Evolutionary conservation across 1,140 invertebrate species (phyloP).

Genomic region (Phocides pigmalion): DNA sequence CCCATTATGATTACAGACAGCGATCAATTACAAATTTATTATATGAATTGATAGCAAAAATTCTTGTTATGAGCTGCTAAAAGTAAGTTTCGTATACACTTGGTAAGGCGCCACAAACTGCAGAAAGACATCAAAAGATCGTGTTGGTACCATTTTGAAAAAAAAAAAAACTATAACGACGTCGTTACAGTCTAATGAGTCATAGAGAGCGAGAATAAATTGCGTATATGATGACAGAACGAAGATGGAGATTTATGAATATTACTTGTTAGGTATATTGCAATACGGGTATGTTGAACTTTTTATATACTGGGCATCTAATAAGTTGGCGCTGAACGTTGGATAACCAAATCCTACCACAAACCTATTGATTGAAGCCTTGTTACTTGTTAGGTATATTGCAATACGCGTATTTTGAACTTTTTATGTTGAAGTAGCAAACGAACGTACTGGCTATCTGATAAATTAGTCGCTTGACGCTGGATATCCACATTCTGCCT

Average conservation of each 20-base stretch:
- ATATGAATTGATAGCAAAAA: no score
- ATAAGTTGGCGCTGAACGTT: no score
- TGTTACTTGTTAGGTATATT: conserved; percentile 1
- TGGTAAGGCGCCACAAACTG: not conserved
- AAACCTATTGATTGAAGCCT: no score
- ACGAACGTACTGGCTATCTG: no score
- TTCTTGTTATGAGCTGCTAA: not conserved
- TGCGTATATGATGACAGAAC: conserved; percentile 17
- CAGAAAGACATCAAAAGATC: not conserved
- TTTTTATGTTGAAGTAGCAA: no score
- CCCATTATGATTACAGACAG: no score
- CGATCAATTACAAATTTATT: no score
- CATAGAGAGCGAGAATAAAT: conserved; percentile 20
- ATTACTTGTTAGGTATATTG: conserved; percentile 2
- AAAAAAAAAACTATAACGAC: conserved; percentile 21
- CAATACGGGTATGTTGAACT: not conserved
- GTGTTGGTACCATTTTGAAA: not conserved
- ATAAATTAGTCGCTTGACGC: no score
- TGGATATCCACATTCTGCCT: no score
- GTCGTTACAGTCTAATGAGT: conserved; percentile 21
- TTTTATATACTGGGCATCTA: no score
- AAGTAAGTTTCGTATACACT: not conserved
- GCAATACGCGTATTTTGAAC: not conserved
- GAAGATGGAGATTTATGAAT: conserved; percentile 18
- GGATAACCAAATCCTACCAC: no score